These are phyloP conservation scores for Erynnis tages DNA, from an alignment of 2,888 invertebrate species.

Conservation along the genomic window DNA sequence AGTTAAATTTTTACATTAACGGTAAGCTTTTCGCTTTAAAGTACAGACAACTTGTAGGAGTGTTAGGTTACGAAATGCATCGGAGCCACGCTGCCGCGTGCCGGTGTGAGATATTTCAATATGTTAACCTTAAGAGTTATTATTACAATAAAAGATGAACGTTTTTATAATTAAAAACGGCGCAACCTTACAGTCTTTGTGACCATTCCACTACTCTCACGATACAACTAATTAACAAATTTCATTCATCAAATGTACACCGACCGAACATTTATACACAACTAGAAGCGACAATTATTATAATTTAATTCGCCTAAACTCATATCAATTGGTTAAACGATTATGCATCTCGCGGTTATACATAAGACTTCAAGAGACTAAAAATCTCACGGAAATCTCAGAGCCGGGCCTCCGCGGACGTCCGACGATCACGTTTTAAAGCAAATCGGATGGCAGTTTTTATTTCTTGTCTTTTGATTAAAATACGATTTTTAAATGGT, in stretches of 20 bases:
- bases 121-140: background rate
- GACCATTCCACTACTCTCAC: conserved; percentile 12
- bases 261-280: conserved; percentile 2
- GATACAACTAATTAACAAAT: conserved; percentile 68
- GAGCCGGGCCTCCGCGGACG: background rate
- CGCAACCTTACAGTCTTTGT: conserved; percentile 18
- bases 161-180: conserved; percentile 1
- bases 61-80: background rate
- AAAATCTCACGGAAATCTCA: conserved; percentile 53
- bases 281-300: conserved; percentile 23
- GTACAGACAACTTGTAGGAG: background rate
- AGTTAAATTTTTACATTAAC: background rate
- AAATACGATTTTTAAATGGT: no score
- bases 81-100: background rate
- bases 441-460: no score
- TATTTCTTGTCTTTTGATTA: no score
- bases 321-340: conserved; percentile 25
- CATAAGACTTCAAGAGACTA: conserved; percentile 42
- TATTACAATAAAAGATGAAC: background rate
- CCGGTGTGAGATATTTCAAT: background rate
- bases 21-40: background rate
- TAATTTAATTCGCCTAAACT: conserved; percentile 17
- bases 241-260: conserved; percentile 25
- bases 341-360: conserved; percentile 29
- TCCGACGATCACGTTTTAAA: background rate